Base-by-base conservation (phyloP, 2,888 invertebrate species). In the Thymelicus sylvestris region DNA sequence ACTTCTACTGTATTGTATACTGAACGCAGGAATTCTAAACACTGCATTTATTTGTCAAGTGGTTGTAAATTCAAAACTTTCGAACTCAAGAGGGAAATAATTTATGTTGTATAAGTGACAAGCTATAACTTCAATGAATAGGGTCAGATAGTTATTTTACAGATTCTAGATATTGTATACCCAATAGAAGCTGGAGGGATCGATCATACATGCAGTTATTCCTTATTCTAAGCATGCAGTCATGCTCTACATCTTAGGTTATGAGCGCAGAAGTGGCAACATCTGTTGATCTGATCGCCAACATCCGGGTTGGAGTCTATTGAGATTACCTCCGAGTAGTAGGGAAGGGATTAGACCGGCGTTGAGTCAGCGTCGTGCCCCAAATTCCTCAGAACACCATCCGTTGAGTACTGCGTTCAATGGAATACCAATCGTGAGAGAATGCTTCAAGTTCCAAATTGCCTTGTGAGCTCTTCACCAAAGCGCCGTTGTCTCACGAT, bases 321-420 rank as follows among this genome's bases (percentile, higher is more conserved):
- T 77, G 80, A 84, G 85, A 87, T 86, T 86, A 84, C 84, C 82
- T 84, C 82, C 78, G 79, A 84, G 83, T 83, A 86, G 83, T 82
- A 86, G 86, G 83, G 87, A 91, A 90, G 89, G 91, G 90, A 90
- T 88, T 90, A 88, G 88, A 88, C 86, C 86, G 81, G 80, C 81
- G 90, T 90, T 92, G 93, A 93, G 87, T 93, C 92, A 93, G 89
- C 90, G 85, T 81, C 82, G 84, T 92, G 92, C 82, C 91, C 93
- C 91, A 93, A 92, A 93, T 93, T 89, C 92, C 92, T 84, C 75
- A 82, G 85, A 80, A 87, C 86, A 89, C 89, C 92, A 93, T 93
- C 91, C 83, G 82, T 79, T 84, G 77, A 75, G 24, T 70, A 75
- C 73, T 55, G 59, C 48, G 44, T 63, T 76, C 83, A 87, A 77